Conservation (phyloP, 2,888 invertebrate genomes). For the Thymelicus acteon region DNA sequence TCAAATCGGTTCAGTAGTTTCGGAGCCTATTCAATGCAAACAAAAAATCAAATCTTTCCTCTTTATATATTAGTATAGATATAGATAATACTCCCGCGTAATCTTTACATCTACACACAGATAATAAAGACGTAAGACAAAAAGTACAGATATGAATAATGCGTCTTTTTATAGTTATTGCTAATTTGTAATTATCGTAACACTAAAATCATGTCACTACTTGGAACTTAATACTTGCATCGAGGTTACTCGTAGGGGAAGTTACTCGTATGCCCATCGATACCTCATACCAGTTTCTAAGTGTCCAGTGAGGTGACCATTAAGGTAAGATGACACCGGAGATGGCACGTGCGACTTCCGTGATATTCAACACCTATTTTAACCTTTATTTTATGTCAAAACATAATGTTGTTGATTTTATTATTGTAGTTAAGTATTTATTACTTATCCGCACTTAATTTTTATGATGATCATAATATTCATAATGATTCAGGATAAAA, state of each 20-base stretch:
- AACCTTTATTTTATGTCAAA: conserved; percentile 1
- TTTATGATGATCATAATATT: too few relatives aligned
- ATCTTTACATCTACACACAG: too few relatives aligned
- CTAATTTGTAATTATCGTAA: not conserved
- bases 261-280: not conserved
- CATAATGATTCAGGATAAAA: too few relatives aligned
- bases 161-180: not conserved
- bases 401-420: not conserved
- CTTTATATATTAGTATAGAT: too few relatives aligned
- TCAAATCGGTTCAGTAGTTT: too few relatives aligned
- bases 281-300: not conserved
- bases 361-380: conserved; percentile 20
- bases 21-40: too few relatives aligned
- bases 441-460: too few relatives aligned
- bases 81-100: too few relatives aligned
- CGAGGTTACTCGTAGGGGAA: too few relatives aligned
- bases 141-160: too few relatives aligned
- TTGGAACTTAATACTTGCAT: conserved; percentile 8
- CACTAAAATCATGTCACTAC: not conserved
- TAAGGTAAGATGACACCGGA: conserved; percentile 43
- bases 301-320: conserved; percentile 30
- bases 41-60: too few relatives aligned
- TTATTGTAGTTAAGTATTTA: not conserved
- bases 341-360: conserved; percentile 69
- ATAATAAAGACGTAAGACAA: too few relatives aligned